Percentiles rank a stretch among this genome's conserved stretches.
These are phyloP conservation scores for Pelmatolapia mariae DNA, from an alignment of 2,113 vertebrate genomes.

Conservation along the genomic window DNA sequence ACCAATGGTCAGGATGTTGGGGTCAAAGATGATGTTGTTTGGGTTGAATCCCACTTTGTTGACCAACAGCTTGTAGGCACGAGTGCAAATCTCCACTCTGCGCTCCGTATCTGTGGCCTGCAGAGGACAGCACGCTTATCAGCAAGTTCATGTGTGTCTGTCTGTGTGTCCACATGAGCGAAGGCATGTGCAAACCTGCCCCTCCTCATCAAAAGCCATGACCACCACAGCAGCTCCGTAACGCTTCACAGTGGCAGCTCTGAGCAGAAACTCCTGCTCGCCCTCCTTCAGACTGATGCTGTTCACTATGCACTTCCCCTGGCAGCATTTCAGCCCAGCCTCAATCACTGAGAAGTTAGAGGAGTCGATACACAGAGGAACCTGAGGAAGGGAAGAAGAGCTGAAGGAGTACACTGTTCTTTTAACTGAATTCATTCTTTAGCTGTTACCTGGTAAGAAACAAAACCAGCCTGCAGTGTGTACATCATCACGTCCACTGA, in stretches of 20 bases:
- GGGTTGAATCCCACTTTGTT: slow-evolving; percentile 81
- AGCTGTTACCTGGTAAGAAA: not conserved
- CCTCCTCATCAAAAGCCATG: slow-evolving; percentile 96
- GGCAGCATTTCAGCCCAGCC: slow-evolving; percentile 91
- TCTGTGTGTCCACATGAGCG: not conserved
- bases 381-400: slow-evolving; percentile 62
- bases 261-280: slow-evolving; percentile 84
- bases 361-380: slow-evolving; percentile 95
- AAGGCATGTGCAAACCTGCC: slow-evolving; percentile 75
- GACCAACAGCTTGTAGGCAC: slow-evolving; percentile 86
- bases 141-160: not conserved
- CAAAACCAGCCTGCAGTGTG: not conserved
- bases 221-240: slow-evolving; percentile 91
- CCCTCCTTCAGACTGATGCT: slow-evolving; percentile 98
- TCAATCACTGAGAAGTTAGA: slow-evolving; percentile 95
- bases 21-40: slow-evolving; percentile 97
- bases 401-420: too few species aligned
- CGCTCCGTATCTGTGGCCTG: slow-evolving; percentile 87
- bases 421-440: not conserved
- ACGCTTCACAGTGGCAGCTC: slow-evolving; percentile 80
- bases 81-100: slow-evolving; percentile 85
- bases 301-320: slow-evolving; percentile 97
- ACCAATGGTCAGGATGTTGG: slow-evolving; percentile 96
- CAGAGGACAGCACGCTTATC: not conserved
- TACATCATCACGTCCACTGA: not conserved